Evolutionary conservation across 2,797 vertebrate genomes (phyloP), one percentile per base, ranked within the genome.

Genomic region (Sebastes melanostomus): DNA sequence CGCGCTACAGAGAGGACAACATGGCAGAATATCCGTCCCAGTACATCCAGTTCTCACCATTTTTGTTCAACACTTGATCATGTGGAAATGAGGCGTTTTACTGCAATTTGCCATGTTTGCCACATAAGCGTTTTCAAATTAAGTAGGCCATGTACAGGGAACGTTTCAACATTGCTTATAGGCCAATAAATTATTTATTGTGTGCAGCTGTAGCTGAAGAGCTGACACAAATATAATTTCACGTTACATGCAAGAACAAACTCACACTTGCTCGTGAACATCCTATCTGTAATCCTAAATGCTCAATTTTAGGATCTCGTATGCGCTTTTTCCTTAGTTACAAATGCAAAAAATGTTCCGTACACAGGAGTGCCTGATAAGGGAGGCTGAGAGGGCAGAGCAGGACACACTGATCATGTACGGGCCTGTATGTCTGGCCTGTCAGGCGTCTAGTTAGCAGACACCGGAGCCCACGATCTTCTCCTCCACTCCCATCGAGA

Each of bases 121-220:
- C 4, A 24, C 22, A 5, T 30, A 50, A 22, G 18, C 36, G 46
- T 67, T 71, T 74, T 68, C 8, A 58, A 63, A 77, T 80, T 4
- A 76, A 78, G 61, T 61, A 27, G 80, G 70, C 75, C 65, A 63
- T 20, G 38, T 65, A 62, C 29, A 18, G 24, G 27, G 36, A 75
- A 55, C n/a, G 42, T 66, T 42, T 66, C 55, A 82, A 54, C 74
- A 50, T 11, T 24, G 59, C 82, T 70, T 22, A 82, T 58, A 66
- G 3, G 65, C 55, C 38, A 46, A 22, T 86, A 52, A 72, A 86
- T 84, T 20, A 86, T 87, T 83, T 38, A 88, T 60, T 30, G 34
- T 30, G 34, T 46, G 67, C 76, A 32, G 68, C 77, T 80, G 67
- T 8, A 62, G 83, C 75, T 52, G 27, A 58, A 58, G 55, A 69